Base-by-base conservation (phyloP, 2,797 vertebrate species). In the Sebastiscus tertius region DNA sequence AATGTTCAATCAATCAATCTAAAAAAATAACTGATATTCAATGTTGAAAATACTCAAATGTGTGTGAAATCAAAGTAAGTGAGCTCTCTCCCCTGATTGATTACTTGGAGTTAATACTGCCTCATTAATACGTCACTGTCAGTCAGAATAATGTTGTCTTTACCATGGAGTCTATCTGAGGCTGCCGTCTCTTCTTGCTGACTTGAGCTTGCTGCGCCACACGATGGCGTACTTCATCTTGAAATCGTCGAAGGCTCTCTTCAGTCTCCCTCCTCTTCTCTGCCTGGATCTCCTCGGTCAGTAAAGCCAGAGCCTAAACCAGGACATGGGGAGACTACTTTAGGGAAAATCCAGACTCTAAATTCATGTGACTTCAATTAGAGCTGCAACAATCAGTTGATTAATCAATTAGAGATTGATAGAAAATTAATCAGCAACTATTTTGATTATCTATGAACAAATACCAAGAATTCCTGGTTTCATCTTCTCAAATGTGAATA, bases 171-270 rank as follows among this genome's bases (percentile, higher is more conserved):
- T 72, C 87, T 16, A 88, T 91, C 85, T 94, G 95, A 42, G 95
- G 90, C 86, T 96, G 95, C 7, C 88, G 95, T 61, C 90, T 90
- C 46, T 91, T 95, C 56, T 94, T 96, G 36, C 79, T 89, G 81
- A 93, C 63, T 52, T 88, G 91, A 63, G 94, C 80, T 65, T 93
- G 96, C 39, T 96, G 94, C 34, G 96, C 97, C 92, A 99, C 96
- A n/a, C 98, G 94, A 29, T 81, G 91, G 85, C 94, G 97, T 54
- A 99, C 97, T 83, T 95, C 93, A 3, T 92, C 94, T 86, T 98
- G 98, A 93, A 99, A 99, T 1, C 72, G 92, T 3, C 86, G 94
- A 66, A 99, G 94, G 52, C 84, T 94, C 77, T 96, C 95, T 39
- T 96, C 95, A 62, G 96, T 97, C 87, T 88, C 76, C 71, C 58